These are phyloP conservation scores for Potamarius usumacintae DNA, from an alignment of 2,113 vertebrate species.

Conservation along the genomic window DNA sequence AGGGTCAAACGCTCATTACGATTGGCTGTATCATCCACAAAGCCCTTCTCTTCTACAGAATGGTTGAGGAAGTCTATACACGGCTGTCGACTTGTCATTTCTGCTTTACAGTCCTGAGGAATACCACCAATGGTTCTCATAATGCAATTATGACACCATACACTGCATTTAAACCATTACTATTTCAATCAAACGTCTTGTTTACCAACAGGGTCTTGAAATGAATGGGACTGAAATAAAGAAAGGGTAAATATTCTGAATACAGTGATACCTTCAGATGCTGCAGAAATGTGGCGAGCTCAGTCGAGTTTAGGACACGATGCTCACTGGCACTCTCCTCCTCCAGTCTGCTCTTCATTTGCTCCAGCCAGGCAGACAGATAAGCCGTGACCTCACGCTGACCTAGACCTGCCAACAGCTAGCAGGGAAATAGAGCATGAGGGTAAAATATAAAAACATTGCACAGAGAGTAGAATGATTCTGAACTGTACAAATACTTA, in stretches of 20 bases:
- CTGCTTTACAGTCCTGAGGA: conserved; percentile 77
- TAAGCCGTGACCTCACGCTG: conserved; percentile 79
- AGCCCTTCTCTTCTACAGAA: conserved; percentile 74
- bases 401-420: conserved; percentile 80
- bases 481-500: neutral
- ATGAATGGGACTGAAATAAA: neutral
- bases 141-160: neutral
- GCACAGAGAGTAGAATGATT: neutral
- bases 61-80: conserved; percentile 86
- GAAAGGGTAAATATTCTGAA: neutral
- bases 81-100: conserved; percentile 78
- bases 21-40: conserved; percentile 71
- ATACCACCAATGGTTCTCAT: conserved; percentile 11
- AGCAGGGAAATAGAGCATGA: conserved; percentile 59
- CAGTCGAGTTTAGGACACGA: conserved; percentile 55
- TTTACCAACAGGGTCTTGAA: neutral
- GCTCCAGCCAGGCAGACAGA: conserved; percentile 77
- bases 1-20: conserved; percentile 75
- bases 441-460: neutral
- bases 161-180: neutral
- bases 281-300: conserved; percentile 72
- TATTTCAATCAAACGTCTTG: neutral
- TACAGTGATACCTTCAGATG: conserved; percentile 73
- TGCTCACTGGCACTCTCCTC: conserved; percentile 50
- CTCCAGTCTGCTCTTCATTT: conserved; percentile 62